Base-by-base conservation (phyloP, 2,113 vertebrate species). In the Datnioides undecimradiatus region DNA sequence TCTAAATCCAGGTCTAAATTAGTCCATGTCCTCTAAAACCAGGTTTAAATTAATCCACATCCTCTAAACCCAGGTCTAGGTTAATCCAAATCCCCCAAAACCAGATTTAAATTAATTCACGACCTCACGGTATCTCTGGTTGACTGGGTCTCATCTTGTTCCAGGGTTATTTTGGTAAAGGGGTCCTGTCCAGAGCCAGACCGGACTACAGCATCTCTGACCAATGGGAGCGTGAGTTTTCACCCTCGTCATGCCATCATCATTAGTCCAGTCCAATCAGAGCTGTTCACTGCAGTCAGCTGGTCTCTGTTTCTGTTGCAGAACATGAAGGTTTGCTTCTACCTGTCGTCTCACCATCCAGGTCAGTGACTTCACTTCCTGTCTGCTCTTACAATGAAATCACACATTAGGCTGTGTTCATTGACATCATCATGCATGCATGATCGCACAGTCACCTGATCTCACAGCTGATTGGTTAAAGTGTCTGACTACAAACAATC, bases 111-210 rank as follows among this genome's bases (percentile, higher is more conserved):
- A n/a, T n/a, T n/a, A n/a, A n/a, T n/a, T n/a, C n/a, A n/a, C n/a
- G n/a, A n/a, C n/a, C n/a, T n/a, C n/a, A n/a, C 23, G 0, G 14
- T 25, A 7, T 57, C 7, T 33, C 29, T n/a, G 27, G 6, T 34
- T 74, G 5, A 73, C 16, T 17, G 4, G 8, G 33, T 25, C n/a
- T 83, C 60, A 38, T 60, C 74, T 45, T 77, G 40, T 31, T 68
- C 69, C 63, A 99, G 97, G 97, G 97, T 40, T 99, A 95, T 82
- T 99, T 99, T 91, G 97, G 98, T 34, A 99, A 99, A 95, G 97
- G 97, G 0, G 75, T 98, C 76, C 93, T 99, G 60, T 99, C 97
- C 43, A 96, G 96, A 93, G 96, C 96, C 83, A 90, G 95, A 49
- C 97, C 97, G 0, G 93, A 92, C 58, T 95, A 96, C 92, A 94